phyloP scores from a whole-genome alignment of 1,140 invertebrate species.

The Copidosoma floridanum region DNA sequence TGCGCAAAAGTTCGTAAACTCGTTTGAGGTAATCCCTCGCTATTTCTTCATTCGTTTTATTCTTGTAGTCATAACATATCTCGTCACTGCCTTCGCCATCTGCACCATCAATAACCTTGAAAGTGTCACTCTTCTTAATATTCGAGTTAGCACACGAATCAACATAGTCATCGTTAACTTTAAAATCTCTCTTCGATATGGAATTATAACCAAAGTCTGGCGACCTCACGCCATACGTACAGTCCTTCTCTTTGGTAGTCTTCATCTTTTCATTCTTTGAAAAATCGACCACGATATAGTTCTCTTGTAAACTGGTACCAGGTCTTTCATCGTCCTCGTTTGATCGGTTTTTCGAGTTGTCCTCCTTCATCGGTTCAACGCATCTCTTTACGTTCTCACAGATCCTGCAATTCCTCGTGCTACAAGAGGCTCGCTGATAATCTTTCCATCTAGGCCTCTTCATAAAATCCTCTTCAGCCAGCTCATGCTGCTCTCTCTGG shows the following conservation, averaged over 20 bases:
- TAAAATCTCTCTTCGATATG: conserved; percentile 32
- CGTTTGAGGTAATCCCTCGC: conserved; percentile 48
- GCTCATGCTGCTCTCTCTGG: conserved; percentile 21
- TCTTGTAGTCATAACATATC: conserved; percentile 24
- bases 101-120: conserved; percentile 45
- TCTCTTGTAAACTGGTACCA: conserved; percentile 40
- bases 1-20: conserved; percentile 48
- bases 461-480: conserved; percentile 47
- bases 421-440: conserved; percentile 29
- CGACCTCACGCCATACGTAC: neutral
- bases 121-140: conserved; percentile 50
- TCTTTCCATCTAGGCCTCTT: conserved; percentile 47
- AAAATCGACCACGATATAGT: conserved; percentile 38
- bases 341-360: neutral
- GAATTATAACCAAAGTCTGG: conserved; percentile 42
- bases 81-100: conserved; percentile 9
- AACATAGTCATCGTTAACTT: neutral
- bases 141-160: conserved; percentile 35
- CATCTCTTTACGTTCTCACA: conserved; percentile 40
- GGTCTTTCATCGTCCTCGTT: conserved; percentile 28
- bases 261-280: neutral
- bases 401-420: conserved; percentile 34
- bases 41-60: conserved; percentile 42
- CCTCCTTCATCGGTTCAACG: conserved; percentile 10
- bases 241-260: neutral